phyloP scores from a whole-genome alignment of 2,888 invertebrate genomes.

The Leptopterna dolabrata region DNA sequence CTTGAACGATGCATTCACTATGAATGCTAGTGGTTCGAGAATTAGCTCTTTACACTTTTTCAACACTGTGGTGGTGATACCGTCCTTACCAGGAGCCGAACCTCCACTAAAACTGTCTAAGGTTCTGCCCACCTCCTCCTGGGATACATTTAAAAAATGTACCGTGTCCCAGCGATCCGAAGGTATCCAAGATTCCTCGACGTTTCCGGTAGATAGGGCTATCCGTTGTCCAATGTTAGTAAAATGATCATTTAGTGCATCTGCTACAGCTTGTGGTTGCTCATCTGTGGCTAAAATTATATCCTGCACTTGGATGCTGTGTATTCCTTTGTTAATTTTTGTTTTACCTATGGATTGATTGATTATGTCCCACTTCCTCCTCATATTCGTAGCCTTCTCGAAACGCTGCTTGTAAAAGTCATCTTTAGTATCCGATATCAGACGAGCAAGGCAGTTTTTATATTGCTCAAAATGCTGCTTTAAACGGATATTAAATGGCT shows the following conservation, averaged over 20 bases:
- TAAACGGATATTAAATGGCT: neutral
- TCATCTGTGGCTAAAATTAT: neutral
- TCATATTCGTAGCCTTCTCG: neutral
- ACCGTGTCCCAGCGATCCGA: neutral
- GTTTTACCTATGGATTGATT: neutral
- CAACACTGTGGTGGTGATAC: neutral
- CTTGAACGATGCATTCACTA: conserved; percentile 7
- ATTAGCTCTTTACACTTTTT: conserved; percentile 15
- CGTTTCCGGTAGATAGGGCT: neutral
- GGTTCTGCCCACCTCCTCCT: neutral
- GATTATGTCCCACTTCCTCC: neutral
- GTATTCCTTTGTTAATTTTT: neutral
- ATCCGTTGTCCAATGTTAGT: neutral
- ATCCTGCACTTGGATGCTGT: neutral
- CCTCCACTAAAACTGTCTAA: neutral
- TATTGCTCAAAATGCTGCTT: neutral
- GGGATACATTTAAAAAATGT: neutral
- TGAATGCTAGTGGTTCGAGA: neutral
- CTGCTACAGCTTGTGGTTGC: neutral
- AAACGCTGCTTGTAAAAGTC: neutral
- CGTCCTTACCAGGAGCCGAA: neutral
- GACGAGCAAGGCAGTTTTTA: neutral
- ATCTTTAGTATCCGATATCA: neutral
- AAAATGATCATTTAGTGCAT: conserved; percentile 10
- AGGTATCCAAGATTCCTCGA: neutral